Percentiles rank a stretch among this genome's conserved stretches.
These are phyloP conservation scores for Vultur gryphus DNA, from an alignment of 2,797 vertebrate genomes.

Conservation along the genomic window DNA sequence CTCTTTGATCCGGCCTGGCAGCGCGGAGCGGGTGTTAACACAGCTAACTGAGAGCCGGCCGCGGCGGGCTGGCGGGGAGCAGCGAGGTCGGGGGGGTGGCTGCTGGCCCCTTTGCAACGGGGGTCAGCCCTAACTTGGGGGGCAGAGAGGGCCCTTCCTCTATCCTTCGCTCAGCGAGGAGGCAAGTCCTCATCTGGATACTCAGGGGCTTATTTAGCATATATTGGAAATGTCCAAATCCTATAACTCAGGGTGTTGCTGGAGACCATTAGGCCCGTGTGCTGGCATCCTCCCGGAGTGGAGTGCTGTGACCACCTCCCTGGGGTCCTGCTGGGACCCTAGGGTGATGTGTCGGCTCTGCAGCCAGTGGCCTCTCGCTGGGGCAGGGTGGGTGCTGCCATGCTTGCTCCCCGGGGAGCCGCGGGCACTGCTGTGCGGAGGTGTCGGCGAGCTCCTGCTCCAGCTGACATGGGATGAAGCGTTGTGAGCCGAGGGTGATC, in stretches of 20 bases:
- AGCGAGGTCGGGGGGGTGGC: fast-evolving
- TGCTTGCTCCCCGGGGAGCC: neutral
- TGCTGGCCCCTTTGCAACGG: neutral
- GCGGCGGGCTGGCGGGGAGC: neutral
- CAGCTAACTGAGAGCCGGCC: neutral
- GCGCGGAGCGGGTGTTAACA: neutral
- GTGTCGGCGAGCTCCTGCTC: neutral
- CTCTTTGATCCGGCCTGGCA: neutral
- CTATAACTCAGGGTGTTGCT: neutral
- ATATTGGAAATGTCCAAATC: fast-evolving
- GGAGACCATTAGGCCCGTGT: fast-evolving
- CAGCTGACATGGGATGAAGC: neutral
- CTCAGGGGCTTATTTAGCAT: neutral
- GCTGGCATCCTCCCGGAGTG: neutral
- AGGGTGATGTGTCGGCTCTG: neutral
- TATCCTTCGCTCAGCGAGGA: fast-evolving
- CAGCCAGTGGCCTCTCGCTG: neutral
- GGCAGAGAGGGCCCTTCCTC: neutral
- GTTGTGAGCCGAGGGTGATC: fast-evolving
- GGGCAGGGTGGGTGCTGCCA: neutral
- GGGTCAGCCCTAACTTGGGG: neutral
- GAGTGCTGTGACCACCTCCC: neutral
- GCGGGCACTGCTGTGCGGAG: neutral
- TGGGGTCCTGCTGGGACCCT: neutral
- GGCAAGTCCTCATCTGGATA: neutral